Conservation (phyloP, 2,113 vertebrate species). For the Litocranius walleri region DNA sequence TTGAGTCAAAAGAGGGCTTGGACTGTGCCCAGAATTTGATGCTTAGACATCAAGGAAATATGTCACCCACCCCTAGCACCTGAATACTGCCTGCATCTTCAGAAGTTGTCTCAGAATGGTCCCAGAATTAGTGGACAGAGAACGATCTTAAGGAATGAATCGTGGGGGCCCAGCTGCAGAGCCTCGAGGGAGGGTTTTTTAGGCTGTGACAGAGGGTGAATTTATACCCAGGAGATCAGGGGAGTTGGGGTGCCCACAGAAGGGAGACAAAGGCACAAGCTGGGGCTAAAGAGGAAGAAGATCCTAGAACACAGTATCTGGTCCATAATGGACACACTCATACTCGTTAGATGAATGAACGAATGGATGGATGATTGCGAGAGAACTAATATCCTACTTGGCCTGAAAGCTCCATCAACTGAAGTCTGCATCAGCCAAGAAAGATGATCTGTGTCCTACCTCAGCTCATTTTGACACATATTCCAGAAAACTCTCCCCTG, state of each 20-base stretch:
- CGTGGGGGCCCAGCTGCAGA: neutral
- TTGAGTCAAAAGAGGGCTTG: neutral
- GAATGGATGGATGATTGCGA: neutral
- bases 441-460: neutral
- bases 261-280: neutral
- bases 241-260: neutral
- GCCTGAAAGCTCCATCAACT: neutral
- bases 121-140: neutral
- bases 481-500: neutral
- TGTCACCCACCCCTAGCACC: neutral
- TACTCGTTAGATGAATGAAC: neutral
- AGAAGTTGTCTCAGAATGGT: neutral
- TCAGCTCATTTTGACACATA: neutral
- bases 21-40: neutral
- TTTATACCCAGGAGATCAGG: neutral
- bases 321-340: neutral
- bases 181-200: neutral
- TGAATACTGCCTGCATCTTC: neutral
- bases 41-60: neutral
- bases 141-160: neutral
- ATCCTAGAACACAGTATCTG: neutral
- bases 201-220: neutral
- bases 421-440: neutral
- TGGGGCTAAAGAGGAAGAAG: neutral
- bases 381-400: neutral